Evolutionary conservation across 2,113 vertebrate species (phyloP).

Genomic region (Camelus dromedarius): DNA sequence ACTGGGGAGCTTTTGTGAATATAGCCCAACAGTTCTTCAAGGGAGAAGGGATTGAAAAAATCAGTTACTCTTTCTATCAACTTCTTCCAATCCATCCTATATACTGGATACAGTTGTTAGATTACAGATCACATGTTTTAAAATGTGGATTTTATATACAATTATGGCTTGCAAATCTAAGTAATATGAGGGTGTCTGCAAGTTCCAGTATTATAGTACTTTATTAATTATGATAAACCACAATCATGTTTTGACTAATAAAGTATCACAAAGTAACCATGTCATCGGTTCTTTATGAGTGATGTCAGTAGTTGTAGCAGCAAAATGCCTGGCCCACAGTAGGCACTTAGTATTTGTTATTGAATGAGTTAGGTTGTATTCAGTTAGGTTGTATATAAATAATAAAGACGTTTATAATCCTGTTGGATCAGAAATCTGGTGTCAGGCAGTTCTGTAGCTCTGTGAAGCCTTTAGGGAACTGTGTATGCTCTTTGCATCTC

Average conservation of each 20-base stretch:
- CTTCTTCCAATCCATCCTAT: background rate
- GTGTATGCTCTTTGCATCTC: background rate
- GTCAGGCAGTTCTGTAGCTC: background rate
- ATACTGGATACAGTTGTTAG: background rate
- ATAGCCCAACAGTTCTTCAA: background rate
- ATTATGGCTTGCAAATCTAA: background rate
- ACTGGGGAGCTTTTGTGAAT: background rate
- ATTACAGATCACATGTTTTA: constrained; percentile 28
- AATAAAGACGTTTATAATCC: background rate
- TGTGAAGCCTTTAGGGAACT: background rate
- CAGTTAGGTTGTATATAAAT: constrained; percentile 11
- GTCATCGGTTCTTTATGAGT: constrained; percentile 12
- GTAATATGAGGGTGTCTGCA: background rate
- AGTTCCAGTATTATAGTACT: background rate
- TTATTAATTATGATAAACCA: constrained; percentile 27
- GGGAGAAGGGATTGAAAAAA: background rate
- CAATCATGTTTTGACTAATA: background rate
- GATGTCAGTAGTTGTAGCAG: background rate
- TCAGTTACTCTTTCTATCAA: background rate
- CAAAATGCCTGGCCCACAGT: background rate
- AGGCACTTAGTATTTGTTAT: constrained; percentile 1
- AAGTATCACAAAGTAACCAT: background rate
- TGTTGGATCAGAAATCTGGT: background rate
- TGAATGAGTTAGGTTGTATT: background rate
- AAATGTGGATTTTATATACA: background rate